Evolutionary conservation across 2,888 invertebrate species (phyloP).

Genomic region (Himalopsyche kuldschensis): DNA sequence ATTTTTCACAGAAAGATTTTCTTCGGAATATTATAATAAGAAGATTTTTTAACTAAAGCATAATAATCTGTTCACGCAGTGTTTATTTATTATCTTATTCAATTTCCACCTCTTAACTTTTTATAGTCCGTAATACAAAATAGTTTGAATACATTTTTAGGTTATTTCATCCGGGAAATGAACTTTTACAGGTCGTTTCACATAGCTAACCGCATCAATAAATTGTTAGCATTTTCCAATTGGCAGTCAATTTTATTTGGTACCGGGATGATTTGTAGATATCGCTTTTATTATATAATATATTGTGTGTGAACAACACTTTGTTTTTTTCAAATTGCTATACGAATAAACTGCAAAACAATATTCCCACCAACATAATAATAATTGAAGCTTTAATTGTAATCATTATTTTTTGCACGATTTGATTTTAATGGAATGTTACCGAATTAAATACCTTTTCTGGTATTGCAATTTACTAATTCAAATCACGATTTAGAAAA

Average conservation of each 20-base stretch:
- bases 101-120: no score
- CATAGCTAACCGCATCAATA: slow-evolving; percentile 7
- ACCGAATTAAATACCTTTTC: neutral
- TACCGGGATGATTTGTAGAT: slow-evolving; percentile 4
- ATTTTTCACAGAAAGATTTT: no score
- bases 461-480: neutral
- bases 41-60: no score
- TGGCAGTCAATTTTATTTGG: neutral
- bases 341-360: neutral
- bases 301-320: neutral
- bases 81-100: no score
- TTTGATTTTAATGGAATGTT: neutral
- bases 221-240: slow-evolving; percentile 15
- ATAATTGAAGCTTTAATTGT: neutral
- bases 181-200: slow-evolving; percentile 1
- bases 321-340: neutral
- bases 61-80: no score
- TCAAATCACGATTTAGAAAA: neutral
- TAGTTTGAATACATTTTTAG: neutral
- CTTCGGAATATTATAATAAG: no score
- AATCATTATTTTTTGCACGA: neutral
- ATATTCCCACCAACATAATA: neutral
- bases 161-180: neutral
- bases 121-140: neutral
- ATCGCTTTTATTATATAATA: neutral